A percentile compares a stretch with the other conserved stretches of the same genome.
Conservation (phyloP, 1,140 invertebrate genomes). For the Panagrolaimus sp. region DNA sequence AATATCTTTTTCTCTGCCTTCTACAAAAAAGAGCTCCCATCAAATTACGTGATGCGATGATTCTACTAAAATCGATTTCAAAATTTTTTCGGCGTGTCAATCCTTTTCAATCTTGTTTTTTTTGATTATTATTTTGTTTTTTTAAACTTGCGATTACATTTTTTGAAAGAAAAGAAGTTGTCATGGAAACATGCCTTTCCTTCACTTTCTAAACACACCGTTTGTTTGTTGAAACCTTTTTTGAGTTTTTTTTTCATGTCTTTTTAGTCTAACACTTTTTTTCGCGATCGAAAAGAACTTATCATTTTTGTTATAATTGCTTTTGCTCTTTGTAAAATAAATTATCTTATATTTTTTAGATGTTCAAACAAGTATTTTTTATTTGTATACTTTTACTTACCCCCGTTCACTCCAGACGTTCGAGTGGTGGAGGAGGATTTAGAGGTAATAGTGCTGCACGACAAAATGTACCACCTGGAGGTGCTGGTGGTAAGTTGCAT, state of each 20-base stretch:
- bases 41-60: too few relatives aligned
- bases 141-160: neutral
- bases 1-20: too few relatives aligned
- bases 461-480: neutral
- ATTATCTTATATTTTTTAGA: neutral
- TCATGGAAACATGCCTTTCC: neutral
- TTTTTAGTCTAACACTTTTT: too few relatives aligned
- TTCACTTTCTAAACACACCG: too few relatives aligned
- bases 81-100: too few relatives aligned
- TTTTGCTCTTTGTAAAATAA: too few relatives aligned
- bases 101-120: slow-evolving; percentile 16
- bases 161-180: neutral
- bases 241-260: too few relatives aligned
- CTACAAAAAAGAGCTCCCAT: too few relatives aligned
- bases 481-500: neutral
- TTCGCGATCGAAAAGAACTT: too few relatives aligned
- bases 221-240: too few relatives aligned
- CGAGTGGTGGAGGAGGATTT: neutral
- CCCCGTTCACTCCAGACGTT: neutral
- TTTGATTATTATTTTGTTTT: neutral
- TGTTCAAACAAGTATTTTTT: slow-evolving; percentile 2
- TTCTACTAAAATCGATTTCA: too few relatives aligned
- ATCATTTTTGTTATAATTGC: too few relatives aligned
- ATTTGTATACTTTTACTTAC: neutral
- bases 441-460: neutral